phyloP scores from a whole-genome alignment of 2,113 vertebrate species.

The Ictidomys tridecemlineatus region DNA sequence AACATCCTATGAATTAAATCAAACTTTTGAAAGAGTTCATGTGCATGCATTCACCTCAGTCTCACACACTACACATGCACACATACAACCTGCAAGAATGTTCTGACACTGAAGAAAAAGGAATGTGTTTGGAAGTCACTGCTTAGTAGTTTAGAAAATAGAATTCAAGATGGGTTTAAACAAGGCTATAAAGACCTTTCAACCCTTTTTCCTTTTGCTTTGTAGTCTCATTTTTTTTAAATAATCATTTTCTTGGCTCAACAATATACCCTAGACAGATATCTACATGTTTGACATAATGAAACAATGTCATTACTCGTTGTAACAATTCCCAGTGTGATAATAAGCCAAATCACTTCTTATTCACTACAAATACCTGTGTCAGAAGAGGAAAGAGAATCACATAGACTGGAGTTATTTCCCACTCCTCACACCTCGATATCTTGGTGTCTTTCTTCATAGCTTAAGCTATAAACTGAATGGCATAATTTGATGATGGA shows the following conservation, averaged over 20 bases:
- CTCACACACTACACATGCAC: neutral
- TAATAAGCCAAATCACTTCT: conserved; percentile 81
- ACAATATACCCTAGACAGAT: conserved; percentile 79
- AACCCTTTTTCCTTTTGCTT: conserved; percentile 72
- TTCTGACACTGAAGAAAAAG: conserved; percentile 77
- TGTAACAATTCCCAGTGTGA: conserved; percentile 84
- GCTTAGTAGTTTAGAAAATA: conserved; percentile 84
- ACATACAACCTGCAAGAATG: conserved; percentile 27
- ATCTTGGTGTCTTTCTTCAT: conserved; percentile 89
- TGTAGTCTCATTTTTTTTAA: conserved; percentile 66
- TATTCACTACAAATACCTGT: conserved; percentile 51
- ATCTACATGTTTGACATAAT: conserved; percentile 86
- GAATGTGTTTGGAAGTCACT: conserved; percentile 81
- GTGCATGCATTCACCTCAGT: neutral
- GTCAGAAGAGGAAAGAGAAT: conserved; percentile 84
- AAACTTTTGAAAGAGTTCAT: conserved; percentile 42
- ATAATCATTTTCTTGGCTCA: conserved; percentile 73
- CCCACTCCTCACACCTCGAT: conserved; percentile 81
- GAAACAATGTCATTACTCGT: conserved; percentile 81
- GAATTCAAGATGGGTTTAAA: conserved; percentile 84
- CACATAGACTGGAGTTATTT: conserved; percentile 82
- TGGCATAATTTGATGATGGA: conserved; percentile 92
- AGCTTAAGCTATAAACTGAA: conserved; percentile 86
- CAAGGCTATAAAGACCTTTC: conserved; percentile 85
- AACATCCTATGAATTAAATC: conserved; percentile 50